Conservation (phyloP, 1,140 invertebrate genomes). For the Sesamia nonagrioides region DNA sequence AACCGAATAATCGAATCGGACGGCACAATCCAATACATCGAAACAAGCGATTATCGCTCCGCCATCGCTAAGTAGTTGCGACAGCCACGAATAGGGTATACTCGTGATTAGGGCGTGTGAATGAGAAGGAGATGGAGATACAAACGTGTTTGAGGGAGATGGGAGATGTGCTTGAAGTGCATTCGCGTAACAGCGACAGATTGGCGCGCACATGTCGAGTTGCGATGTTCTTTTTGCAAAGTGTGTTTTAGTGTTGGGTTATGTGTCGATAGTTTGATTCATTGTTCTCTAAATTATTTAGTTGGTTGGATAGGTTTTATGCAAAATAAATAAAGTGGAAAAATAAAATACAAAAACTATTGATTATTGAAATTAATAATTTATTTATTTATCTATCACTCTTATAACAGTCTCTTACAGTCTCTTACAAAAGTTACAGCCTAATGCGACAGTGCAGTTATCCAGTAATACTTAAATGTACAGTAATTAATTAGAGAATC, state of each 20-base stretch:
- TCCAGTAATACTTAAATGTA: too few species aligned
- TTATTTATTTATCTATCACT: too few species aligned
- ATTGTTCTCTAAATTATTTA: slow-evolving; percentile 8
- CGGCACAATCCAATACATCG: slow-evolving; percentile 78
- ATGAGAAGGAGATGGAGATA: slow-evolving; percentile 49
- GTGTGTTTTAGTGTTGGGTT: slow-evolving; percentile 64
- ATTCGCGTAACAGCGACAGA: slow-evolving; percentile 81
- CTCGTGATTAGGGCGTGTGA: slow-evolving; percentile 60
- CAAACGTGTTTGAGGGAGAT: slow-evolving; percentile 54
- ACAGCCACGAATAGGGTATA: slow-evolving; percentile 61
- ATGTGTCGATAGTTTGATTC: slow-evolving; percentile 30
- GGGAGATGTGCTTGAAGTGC: slow-evolving; percentile 57
- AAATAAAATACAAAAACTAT: too few species aligned
- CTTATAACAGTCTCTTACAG: too few species aligned
- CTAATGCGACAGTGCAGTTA: too few species aligned
- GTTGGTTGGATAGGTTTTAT: too few species aligned
- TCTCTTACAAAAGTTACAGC: too few species aligned
- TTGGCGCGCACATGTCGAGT: slow-evolving; percentile 85
- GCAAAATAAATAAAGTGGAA: too few species aligned
- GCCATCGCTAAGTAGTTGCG: slow-evolving; percentile 77
- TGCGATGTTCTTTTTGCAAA: slow-evolving; percentile 84
- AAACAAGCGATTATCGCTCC: slow-evolving; percentile 73
- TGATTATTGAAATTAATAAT: too few species aligned
- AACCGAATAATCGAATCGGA: slow-evolving; percentile 76
- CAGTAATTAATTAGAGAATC: too few species aligned